Evolutionary conservation across 1,140 invertebrate species (phyloP), one percentile per base, ranked within the genome.

Genomic region (Colletes gigas): DNA sequence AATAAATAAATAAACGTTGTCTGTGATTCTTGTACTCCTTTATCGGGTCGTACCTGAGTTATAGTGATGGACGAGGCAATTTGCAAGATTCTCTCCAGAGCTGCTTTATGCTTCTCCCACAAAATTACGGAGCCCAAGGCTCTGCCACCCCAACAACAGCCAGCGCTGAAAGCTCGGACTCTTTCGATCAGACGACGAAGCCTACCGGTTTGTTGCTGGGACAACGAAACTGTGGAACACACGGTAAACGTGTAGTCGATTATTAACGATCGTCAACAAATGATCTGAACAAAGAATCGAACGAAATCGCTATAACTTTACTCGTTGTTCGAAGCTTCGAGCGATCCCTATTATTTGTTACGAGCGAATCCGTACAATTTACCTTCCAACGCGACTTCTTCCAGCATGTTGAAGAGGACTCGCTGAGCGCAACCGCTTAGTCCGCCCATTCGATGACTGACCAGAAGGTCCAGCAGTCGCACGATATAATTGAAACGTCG

Each of bases 401-500:
- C 98, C 70, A 99, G 94, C 95, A 99, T 98, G 89, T 96, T 97
- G 83, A 99, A 96, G 21, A 99, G 94, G 67, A 98, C 96, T 91
- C 98, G 98, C 92, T 99, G 98, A 47, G 98, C 98, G 86, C 97
- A 97, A 39, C 98, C 99, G 82, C 98, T 98, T 39, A 99, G 94
- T 72, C 96, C 96, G 67, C 93, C 93, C 93, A 93, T 93, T 78
- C 92, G 90, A 73, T 93, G 93, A 63, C 97, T 96, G 52, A 99
- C 96, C 59, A 99, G 94, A 47, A 99, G 94, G 90, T 98, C 96
- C 72, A 99, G 93, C 54, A 99, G 94, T 86, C 98, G 98, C 89
- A 97, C 98, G 86, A 99, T 98, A 93, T 99, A 99, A 92, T 99
- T 98, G 93, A 99, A 99, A 71, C 98, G 94, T 70, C 98, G 95